Base-by-base conservation (phyloP, 2,888 invertebrate genomes). In the Xanthorhoe spadicearia region DNA sequence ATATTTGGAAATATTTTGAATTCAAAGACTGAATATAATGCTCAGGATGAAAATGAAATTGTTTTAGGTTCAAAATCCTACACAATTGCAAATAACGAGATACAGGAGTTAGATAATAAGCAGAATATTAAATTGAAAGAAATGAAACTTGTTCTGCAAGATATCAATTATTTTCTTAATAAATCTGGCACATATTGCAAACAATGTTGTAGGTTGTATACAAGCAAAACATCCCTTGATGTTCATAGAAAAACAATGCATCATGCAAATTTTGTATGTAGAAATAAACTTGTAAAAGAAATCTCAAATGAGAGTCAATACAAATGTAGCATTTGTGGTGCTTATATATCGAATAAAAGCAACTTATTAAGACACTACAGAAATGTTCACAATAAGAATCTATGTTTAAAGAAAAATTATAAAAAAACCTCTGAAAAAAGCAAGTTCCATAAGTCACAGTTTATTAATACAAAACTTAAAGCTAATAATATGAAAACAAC, bases 161-260 rank as follows among this genome's bases (percentile, higher is more conserved):
- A 88, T 73, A 64, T 88, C 50, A 74, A 74, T 28, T 59, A 69
- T 13, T 83, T 80, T 70, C 79, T 90, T 65, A 70, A 76, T 49
- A 77, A 62, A 38, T 83, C 83, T 73, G 75, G 72, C n/a, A 79
- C 79, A 66, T 91, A 81, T 75, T 91, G 90, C 75, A 71, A 75
- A 63, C 52, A 68, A 23, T 91, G 90, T 75, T 69, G 68, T n/a
- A 89, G 82, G 71, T 77, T 89, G 32, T 91, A 89, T 78, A 78
- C 86, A 46, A 77, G 76, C 57, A 71, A 61, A 63, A 32, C 63
- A 2, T 61, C 61, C 28, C 75, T 78, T 46, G 62, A 72, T 13
- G 49, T 48, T 56, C 88, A 89, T 72, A 66, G 67, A 8, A 63
- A 69, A 32, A 67, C 57, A 59, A 18, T 53, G 17, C 78, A 83